phyloP scores from a whole-genome alignment of 2,888 invertebrate genomes.

The Cephus spinipes region DNA sequence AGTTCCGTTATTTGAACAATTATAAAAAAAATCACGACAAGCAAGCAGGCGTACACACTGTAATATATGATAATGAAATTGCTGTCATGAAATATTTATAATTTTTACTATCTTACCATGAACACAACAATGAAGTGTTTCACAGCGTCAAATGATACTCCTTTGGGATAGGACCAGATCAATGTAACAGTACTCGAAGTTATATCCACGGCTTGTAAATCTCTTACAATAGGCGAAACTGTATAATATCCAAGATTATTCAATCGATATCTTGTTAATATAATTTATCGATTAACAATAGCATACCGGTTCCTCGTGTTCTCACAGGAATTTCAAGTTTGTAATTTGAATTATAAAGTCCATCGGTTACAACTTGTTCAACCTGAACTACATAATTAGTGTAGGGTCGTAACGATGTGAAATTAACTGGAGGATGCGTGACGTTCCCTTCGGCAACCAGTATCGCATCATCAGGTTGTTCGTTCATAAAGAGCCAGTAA shows the following conservation, averaged over 20 bases:
- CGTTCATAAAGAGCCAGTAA: slow-evolving; percentile 36
- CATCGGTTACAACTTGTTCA: slow-evolving; percentile 35
- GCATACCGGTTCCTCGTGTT: slow-evolving; percentile 30
- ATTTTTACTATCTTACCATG: slow-evolving; percentile 2
- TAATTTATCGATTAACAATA: not conserved
- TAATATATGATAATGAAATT: slow-evolving; percentile 9
- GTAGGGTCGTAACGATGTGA: slow-evolving; percentile 33
- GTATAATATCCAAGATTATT: too few relatives aligned
- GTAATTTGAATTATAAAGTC: slow-evolving; percentile 27
- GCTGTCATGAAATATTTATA: not conserved
- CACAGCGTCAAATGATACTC: slow-evolving; percentile 12
- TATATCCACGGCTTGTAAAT: slow-evolving; percentile 3
- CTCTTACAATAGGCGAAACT: not conserved
- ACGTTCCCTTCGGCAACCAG: slow-evolving; percentile 35
- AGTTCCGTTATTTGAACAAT: slow-evolving; percentile 20
- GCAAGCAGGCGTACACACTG: slow-evolving; percentile 28
- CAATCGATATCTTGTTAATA: too few relatives aligned
- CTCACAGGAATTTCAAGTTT: slow-evolving; percentile 31
- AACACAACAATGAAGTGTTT: slow-evolving; percentile 22
- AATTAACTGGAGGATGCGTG: slow-evolving; percentile 34
- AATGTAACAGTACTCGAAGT: slow-evolving; percentile 10
- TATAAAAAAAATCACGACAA: slow-evolving; percentile 13
- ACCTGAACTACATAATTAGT: slow-evolving; percentile 35
- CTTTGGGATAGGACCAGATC: slow-evolving; percentile 13
- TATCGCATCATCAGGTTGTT: slow-evolving; percentile 23